Evolutionary conservation across 2,113 vertebrate species (phyloP).

Genomic region (Pomatorhinus ruficollis): DNA sequence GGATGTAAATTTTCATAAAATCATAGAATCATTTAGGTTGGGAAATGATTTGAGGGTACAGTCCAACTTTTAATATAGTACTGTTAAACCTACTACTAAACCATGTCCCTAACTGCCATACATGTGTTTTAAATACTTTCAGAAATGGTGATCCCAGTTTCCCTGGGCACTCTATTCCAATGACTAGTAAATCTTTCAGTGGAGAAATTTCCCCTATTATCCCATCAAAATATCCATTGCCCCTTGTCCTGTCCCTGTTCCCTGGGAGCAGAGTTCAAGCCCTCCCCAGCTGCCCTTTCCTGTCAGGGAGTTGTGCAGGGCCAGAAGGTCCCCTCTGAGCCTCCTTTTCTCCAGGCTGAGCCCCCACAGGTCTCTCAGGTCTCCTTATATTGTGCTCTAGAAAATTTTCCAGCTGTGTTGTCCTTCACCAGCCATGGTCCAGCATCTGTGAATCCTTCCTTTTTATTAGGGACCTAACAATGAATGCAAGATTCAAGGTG

Average conservation of each 20-base stretch:
- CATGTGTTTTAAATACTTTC: not conserved
- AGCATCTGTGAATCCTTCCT: not conserved
- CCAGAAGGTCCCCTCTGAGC: fast-evolving
- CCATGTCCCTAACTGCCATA: too few relatives aligned
- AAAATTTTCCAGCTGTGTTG: not conserved
- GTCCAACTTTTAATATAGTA: too few relatives aligned
- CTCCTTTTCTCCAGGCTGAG: not conserved
- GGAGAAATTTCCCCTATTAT: not conserved
- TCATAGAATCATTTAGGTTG: not conserved
- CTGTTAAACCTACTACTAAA: not conserved
- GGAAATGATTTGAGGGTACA: not conserved
- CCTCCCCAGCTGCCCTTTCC: fast-evolving
- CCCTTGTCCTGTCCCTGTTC: not conserved
- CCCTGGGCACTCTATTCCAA: not conserved
- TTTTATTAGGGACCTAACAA: not conserved
- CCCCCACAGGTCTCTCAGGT: fast-evolving
- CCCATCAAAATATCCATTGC: not conserved
- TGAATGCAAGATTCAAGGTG: fast-evolving
- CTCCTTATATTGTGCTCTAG: fast-evolving
- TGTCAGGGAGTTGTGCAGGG: not conserved
- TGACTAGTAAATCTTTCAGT: not conserved
- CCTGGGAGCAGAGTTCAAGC: fast-evolving
- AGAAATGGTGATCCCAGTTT: not conserved
- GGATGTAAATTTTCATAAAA: not conserved
- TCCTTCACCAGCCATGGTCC: not conserved